Evolutionary conservation across 2,797 vertebrate species (phyloP), one percentile per base, ranked within the genome.

Genomic region (Rhinichthys osculus): DNA sequence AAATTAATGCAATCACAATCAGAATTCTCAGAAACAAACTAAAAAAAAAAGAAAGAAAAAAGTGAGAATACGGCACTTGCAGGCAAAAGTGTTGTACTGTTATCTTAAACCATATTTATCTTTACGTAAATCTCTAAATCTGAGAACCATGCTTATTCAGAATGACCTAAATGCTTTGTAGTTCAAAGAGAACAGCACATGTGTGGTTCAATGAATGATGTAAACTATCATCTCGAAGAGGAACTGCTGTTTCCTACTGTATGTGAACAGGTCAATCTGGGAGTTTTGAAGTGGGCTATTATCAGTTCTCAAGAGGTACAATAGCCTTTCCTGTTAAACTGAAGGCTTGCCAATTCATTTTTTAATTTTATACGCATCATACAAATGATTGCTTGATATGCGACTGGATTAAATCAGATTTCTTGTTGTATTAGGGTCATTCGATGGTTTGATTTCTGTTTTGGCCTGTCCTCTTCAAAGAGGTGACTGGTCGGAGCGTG

Each of bases 381-480:
- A 9, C 33, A 64, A 17, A 78, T 13, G 16, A 78, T 54, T 54
- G 54, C 35, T 78, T 72, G n/a, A 83, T 72, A 76, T 62, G 27
- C 62, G 40, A 74, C 16, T 78, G 70, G 27, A 59, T 84, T 84
- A 64, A 57, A 71, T 84, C 33, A 78, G 64, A 84, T 81, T 72
- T 10, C 11, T 74, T 62, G 33, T 38, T 47, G 40, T 59, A 86
- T 88, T 78, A 69, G 82, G 64, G 73, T 27, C 23, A 62, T 85
- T 83, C 70, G 64, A 79, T 86, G 69, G 57, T 82, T 84, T 79
- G 54, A 87, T 87, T 74, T 47, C 72, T 86, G 62, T 78, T 82
- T 85, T 93, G 94, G 94, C 94, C 94, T 95, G 94, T 95, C 94
- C 94, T 94, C 95, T 95, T 95, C 92, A 95, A 92, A 90, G 94